Base-by-base conservation (phyloP, 2,797 vertebrate genomes). In the Ataeniobius toweri region DNA sequence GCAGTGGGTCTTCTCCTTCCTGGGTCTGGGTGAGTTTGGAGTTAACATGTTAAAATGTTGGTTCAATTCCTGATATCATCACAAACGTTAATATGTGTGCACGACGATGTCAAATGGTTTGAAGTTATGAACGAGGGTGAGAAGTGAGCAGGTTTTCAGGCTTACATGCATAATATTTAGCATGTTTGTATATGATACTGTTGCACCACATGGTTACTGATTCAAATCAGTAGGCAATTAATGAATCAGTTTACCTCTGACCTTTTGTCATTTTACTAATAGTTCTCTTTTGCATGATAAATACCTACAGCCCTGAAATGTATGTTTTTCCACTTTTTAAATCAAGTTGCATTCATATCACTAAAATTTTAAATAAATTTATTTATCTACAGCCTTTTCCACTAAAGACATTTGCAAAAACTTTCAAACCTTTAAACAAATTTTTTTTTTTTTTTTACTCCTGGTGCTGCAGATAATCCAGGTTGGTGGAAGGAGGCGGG, bases 1-100 rank as follows among this genome's bases (percentile, higher is more conserved):
- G 65, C 96, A 96, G 24, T 99, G 97, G 97, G 90, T 99, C 87
- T 96, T 94, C 94, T 95, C 94, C 86, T 99, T 99, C 91, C 86
- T 98, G 5, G 83, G 46, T 8, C 83, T 99, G 50, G 97, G 98
- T 99, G 95, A 97, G 96, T 84, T 67, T 39, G 39, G 16, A 24
- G 26, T 72, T 71, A 16, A 9, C 51, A n/a, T 68, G n/a, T 20
- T 65, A 20, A 20, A 63, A 63, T 36, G 28, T 10, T 22, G 31
- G 18, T 39, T 22, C 31, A 10, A 8, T 18, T 65, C 31, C 61
- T 65, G 2, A 65, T 39, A 65, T 4, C 5, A 67, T 1, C 18
- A 41, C 36, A 24, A 67, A 67, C 6, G 63, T 67, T 1, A 41
- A 67, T 16, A 12, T 10, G 18, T 22, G 63, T 65, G 63, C 63